Percentiles rank a stretch among this genome's conserved stretches.
Evolutionary conservation across 1,140 invertebrate species (phyloP).

Genomic region (Philopotamus ludificatus): DNA sequence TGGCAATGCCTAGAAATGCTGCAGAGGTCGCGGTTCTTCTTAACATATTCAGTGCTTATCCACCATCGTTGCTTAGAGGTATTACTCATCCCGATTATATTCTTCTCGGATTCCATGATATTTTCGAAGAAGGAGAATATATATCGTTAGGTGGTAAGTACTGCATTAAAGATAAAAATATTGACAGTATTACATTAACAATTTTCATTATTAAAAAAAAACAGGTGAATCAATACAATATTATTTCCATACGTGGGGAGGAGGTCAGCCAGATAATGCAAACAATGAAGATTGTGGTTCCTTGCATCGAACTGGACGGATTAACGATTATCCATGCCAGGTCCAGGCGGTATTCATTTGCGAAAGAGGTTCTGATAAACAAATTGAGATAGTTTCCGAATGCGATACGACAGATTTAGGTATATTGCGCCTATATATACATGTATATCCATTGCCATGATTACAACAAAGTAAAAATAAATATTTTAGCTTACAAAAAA

Average conservation of each 20-base stretch:
- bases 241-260: conserved; percentile 21
- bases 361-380: conserved; percentile 1
- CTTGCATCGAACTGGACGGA: conserved; percentile 14
- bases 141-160: background rate
- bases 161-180: background rate
- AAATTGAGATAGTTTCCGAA: background rate
- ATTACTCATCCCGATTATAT: conserved; percentile 2
- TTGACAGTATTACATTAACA: background rate
- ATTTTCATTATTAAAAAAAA: background rate
- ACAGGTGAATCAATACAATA: conserved; percentile 16
- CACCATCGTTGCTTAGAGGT: background rate
- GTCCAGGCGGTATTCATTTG: conserved; percentile 20
- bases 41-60: background rate
- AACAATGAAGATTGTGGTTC: conserved; percentile 37
- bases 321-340: conserved; percentile 34
- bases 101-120: conserved; percentile 10
- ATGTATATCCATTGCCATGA: background rate
- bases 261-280: conserved; percentile 29
- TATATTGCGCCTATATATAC: background rate
- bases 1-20: conserved; percentile 18
- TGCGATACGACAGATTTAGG: background rate
- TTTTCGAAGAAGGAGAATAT: conserved; percentile 14
- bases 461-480: background rate
- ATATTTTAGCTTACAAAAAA: conserved; percentile 6
- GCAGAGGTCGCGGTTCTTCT: background rate